Evolutionary conservation across 2,888 invertebrate species (phyloP).

Genomic region (Oasisia sp.): DNA sequence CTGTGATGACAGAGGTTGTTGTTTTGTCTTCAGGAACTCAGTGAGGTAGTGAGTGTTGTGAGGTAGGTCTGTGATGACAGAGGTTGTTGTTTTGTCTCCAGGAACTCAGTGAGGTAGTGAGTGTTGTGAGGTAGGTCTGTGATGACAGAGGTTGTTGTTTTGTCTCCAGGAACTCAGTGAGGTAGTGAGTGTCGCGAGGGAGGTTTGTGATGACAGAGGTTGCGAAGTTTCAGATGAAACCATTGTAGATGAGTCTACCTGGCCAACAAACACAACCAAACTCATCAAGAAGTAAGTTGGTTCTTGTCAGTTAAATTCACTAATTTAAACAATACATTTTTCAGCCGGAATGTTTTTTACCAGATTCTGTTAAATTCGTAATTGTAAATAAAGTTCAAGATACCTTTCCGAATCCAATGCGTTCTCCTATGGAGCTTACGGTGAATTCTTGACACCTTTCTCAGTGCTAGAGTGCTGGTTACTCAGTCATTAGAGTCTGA

Average conservation of each 20-base stretch:
- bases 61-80: constrained; percentile 21
- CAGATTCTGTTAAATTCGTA: no score
- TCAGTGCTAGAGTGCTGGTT: no score
- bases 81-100: neutral
- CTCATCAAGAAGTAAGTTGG: neutral
- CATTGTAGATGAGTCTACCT: neutral
- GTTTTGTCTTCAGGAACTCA: constrained; percentile 1
- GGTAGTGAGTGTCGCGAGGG: neutral
- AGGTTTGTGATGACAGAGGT: neutral
- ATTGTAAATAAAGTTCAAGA: no score
- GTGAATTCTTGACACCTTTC: no score
- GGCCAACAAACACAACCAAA: neutral
- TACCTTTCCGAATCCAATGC: no score
- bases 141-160: neutral
- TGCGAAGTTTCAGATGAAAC: neutral
- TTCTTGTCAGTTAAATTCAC: neutral
- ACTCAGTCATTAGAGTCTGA: no score
- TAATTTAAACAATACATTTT: neutral
- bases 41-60: constrained; percentile 14
- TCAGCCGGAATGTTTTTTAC: no score
- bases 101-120: neutral
- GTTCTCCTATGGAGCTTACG: no score
- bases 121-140: neutral
- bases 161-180: neutral
- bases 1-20: neutral